These are phyloP conservation scores for Alouatta palliata DNA, from an alignment of 2,113 vertebrate genomes.

Conservation along the genomic window DNA sequence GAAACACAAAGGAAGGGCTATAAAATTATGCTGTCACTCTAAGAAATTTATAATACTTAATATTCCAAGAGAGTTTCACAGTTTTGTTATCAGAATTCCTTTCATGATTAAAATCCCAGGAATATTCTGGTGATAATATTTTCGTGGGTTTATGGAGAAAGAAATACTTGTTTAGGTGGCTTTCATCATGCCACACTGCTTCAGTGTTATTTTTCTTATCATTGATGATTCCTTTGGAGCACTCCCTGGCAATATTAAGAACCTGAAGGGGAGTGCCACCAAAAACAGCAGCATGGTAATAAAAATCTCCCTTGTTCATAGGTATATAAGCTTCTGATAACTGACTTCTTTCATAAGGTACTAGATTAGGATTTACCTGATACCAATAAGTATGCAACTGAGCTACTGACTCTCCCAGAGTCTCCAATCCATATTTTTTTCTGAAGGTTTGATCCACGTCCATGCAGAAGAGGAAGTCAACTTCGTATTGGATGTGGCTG, in stretches of 20 bases:
- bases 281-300: constrained; percentile 82
- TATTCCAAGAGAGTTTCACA: constrained; percentile 36
- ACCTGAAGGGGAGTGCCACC: constrained; percentile 78
- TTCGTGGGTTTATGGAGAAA: constrained; percentile 65
- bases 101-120: not conserved
- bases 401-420: constrained; percentile 67
- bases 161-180: constrained; percentile 75
- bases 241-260: constrained; percentile 72
- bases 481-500: constrained; percentile 50
- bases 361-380: not conserved
- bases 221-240: constrained; percentile 71
- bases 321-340: constrained; percentile 78
- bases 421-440: constrained; percentile 65
- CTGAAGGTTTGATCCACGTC: constrained; percentile 75
- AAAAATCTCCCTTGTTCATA: constrained; percentile 81
- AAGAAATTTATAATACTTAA: not conserved
- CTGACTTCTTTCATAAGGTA: constrained; percentile 79
- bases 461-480: constrained; percentile 77
- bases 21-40: not conserved
- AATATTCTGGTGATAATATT: constrained; percentile 65
- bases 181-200: constrained; percentile 84
- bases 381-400: constrained; percentile 80
- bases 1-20: not conserved
- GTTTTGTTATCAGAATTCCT: not conserved
- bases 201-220: constrained; percentile 78